These are phyloP conservation scores for Uropsilus gracilis DNA, from an alignment of 2,113 vertebrate species.

Conservation along the genomic window DNA sequence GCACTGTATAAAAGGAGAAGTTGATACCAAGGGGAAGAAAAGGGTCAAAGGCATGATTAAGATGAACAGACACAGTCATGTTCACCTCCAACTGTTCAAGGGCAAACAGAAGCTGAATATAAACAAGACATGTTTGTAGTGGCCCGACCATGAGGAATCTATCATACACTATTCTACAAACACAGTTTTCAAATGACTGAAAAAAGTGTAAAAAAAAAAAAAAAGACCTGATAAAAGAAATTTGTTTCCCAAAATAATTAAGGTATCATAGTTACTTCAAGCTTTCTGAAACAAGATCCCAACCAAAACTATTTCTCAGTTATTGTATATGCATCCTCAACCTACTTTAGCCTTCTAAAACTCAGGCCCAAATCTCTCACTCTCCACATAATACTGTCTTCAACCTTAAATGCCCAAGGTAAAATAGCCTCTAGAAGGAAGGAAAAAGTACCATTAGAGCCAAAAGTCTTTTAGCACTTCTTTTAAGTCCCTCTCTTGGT, in stretches of 20 bases:
- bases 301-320: slow-evolving; percentile 18
- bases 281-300: neutral
- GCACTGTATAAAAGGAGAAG: slow-evolving; percentile 34
- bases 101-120: slow-evolving; percentile 2
- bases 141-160: neutral
- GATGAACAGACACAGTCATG: neutral
- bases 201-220: slow-evolving; percentile 40
- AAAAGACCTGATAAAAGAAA: slow-evolving; percentile 18
- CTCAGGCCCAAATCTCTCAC: neutral
- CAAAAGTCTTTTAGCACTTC: neutral
- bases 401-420: neutral
- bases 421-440: slow-evolving; percentile 5
- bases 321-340: neutral
- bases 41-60: neutral
- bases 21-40: neutral
- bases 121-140: neutral
- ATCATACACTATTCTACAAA: neutral
- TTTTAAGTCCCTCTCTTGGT: neutral
- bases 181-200: neutral
- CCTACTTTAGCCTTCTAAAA: slow-evolving; percentile 21
- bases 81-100: slow-evolving; percentile 40
- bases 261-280: neutral
- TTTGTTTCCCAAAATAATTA: slow-evolving; percentile 41
- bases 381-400: slow-evolving; percentile 27
- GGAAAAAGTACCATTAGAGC: neutral